phyloP scores from a whole-genome alignment of 2,113 vertebrate genomes.

The Solenodon paradoxus region DNA sequence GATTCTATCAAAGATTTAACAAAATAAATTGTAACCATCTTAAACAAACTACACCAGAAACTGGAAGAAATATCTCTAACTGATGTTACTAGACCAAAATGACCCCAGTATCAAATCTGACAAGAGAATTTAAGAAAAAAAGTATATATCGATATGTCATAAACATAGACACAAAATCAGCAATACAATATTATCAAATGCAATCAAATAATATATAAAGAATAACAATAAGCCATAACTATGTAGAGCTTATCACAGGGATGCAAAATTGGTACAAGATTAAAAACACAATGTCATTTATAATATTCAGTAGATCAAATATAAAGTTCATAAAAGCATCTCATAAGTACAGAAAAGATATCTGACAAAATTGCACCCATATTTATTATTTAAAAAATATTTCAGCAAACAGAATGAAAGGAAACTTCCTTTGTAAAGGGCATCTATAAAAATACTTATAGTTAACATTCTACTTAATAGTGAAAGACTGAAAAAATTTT shows the following conservation, averaged over 20 bases:
- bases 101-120: background rate
- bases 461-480: background rate
- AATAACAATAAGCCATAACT: background rate
- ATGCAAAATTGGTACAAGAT: background rate
- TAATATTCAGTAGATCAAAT: background rate
- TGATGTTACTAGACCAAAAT: background rate
- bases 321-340: background rate
- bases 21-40: constrained; percentile 2
- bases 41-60: background rate
- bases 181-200: background rate
- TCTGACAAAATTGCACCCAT: background rate
- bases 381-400: background rate
- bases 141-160: background rate
- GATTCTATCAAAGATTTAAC: background rate
- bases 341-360: background rate
- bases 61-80: background rate
- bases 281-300: background rate
- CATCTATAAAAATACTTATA: background rate
- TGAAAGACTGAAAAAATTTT: background rate
- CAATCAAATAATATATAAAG: background rate
- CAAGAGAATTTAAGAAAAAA: background rate
- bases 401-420: background rate
- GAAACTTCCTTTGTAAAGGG: background rate
- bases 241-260: background rate
- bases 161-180: background rate